Evolutionary conservation across 2,797 vertebrate species (phyloP).

Genomic region (Phrynocephalus forsythii): DNA sequence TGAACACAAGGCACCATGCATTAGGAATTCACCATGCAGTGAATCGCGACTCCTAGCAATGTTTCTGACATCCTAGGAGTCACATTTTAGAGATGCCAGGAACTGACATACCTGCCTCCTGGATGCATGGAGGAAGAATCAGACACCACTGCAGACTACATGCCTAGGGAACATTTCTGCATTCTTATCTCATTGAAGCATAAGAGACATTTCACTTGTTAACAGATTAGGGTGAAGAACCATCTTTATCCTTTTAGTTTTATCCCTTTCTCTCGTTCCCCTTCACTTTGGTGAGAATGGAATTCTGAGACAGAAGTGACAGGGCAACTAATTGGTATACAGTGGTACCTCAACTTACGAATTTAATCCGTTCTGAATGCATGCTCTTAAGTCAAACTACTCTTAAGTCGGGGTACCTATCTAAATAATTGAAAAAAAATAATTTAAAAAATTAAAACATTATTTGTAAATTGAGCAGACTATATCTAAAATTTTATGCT

Average conservation of each 20-base stretch:
- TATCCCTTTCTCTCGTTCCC: neutral
- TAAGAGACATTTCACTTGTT: neutral
- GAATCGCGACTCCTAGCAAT: neutral
- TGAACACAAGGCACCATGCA: constrained; percentile 19
- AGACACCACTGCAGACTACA: neutral
- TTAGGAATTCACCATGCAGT: neutral
- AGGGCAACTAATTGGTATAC: neutral
- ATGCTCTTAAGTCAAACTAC: too few species aligned
- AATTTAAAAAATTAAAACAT: too few species aligned
- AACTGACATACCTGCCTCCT: neutral
- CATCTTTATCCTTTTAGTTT: neutral
- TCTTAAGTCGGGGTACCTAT: too few species aligned
- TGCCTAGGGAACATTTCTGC: neutral
- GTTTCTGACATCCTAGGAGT: neutral
- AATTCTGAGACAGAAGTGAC: neutral
- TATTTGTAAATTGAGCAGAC: too few species aligned
- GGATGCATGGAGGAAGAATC: neutral
- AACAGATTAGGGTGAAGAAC: too few species aligned
- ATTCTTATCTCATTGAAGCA: neutral
- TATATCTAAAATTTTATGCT: too few species aligned
- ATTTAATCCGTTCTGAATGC: too few species aligned
- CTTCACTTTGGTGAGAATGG: neutral
- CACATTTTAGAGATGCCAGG: too few species aligned
- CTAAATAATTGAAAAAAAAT: too few species aligned
- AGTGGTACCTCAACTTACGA: neutral